Conservation (phyloP, 1,140 invertebrate genomes). For the Riptortus pedestris region DNA sequence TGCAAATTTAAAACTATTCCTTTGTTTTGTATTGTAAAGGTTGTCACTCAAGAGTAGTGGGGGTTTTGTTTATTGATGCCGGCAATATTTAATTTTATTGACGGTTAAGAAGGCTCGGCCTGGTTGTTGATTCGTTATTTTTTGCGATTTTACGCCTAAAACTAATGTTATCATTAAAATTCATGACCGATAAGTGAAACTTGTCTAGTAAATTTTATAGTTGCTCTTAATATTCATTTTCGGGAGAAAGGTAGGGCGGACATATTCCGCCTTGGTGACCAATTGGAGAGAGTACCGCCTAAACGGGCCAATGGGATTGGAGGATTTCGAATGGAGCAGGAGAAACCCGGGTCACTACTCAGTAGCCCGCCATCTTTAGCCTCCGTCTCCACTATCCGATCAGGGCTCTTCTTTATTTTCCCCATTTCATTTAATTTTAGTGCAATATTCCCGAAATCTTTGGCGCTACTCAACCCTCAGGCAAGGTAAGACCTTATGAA, state of each 20-base stretch:
- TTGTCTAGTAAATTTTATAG: neutral
- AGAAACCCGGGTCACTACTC: neutral
- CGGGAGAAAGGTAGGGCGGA: constrained; percentile 1
- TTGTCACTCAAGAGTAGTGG: constrained; percentile 11
- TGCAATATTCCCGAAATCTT: neutral
- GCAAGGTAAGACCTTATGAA: neutral
- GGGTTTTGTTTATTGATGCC: constrained; percentile 15
- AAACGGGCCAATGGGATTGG: neutral
- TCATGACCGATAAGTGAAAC: constrained; percentile 3
- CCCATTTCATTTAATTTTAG: neutral
- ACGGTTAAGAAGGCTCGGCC: neutral
- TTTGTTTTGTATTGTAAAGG: no score
- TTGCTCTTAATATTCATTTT: constrained; percentile 1
- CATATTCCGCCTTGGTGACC: neutral
- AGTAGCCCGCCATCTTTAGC: constrained; percentile 17
- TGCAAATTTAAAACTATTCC: no score
- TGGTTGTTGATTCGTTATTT: neutral
- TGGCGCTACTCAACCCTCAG: neutral
- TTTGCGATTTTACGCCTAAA: neutral
- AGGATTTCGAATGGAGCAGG: neutral
- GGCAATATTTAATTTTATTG: constrained; percentile 17
- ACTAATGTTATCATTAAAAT: neutral
- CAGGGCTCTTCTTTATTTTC: neutral
- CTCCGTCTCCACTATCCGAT: neutral
- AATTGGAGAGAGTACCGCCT: neutral